A percentile compares a stretch with the other conserved stretches of the same genome.
Evolutionary conservation across 1,140 invertebrate species (phyloP).

Genomic region (Druon quercuslanigerum): DNA sequence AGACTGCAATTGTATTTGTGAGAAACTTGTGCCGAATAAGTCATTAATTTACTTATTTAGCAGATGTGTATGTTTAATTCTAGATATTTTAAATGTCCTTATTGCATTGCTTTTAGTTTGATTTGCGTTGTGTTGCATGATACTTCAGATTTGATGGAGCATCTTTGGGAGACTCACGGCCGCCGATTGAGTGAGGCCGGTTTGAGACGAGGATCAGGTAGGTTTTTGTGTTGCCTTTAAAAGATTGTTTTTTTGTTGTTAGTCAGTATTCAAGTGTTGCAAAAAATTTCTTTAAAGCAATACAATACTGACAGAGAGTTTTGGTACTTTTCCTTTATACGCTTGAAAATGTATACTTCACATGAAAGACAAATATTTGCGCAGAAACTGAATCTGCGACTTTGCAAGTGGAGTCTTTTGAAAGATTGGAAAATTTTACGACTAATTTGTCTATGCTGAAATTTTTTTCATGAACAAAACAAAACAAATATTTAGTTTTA

Average conservation of each 20-base stretch:
- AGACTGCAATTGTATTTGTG: too few species aligned
- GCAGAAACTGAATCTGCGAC: too few species aligned
- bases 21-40: background rate
- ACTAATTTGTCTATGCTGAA: too few species aligned
- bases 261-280: background rate
- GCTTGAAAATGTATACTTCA: too few species aligned
- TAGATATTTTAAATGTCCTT: constrained; percentile 33
- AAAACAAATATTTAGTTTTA: too few species aligned
- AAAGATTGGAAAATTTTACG: too few species aligned
- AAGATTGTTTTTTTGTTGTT: background rate
- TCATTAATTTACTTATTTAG: background rate
- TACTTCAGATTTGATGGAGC: constrained; percentile 81
- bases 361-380: too few species aligned
- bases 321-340: too few species aligned
- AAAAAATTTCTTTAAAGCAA: too few species aligned
- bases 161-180: constrained; percentile 81
- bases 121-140: constrained; percentile 76
- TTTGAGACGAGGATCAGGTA: constrained; percentile 83
- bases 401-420: too few species aligned
- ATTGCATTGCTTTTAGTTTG: constrained; percentile 65
- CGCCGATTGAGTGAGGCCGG: constrained; percentile 83
- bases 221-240: constrained; percentile 52
- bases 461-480: too few species aligned
- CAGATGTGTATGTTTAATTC: background rate
- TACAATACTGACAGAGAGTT: too few species aligned